phyloP scores from a whole-genome alignment of 2,888 invertebrate genomes.

The Drosophila setosimentum region DNA sequence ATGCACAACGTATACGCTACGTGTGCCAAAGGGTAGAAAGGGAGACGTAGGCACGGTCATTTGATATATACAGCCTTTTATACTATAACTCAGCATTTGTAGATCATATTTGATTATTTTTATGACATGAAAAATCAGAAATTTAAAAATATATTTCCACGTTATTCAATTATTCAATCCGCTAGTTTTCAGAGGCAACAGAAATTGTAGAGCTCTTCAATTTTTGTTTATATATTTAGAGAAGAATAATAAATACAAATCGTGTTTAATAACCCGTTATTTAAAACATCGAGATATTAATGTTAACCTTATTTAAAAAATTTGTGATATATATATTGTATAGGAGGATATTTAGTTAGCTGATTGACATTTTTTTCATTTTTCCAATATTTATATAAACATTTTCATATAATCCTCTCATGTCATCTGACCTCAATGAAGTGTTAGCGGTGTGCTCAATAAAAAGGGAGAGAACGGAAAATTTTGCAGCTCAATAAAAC shows the following conservation, averaged over 20 bases:
- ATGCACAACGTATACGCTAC: slow-evolving; percentile 58
- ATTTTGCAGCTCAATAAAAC: slow-evolving; percentile 70
- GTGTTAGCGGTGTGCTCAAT: slow-evolving; percentile 38
- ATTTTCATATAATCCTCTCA: slow-evolving; percentile 35
- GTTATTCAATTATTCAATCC: slow-evolving; percentile 45
- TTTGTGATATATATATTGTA: neutral
- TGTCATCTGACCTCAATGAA: slow-evolving; percentile 62
- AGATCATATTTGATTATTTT: slow-evolving; percentile 67
- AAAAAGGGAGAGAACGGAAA: slow-evolving; percentile 45
- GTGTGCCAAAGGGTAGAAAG: slow-evolving; percentile 18
- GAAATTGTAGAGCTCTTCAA: neutral
- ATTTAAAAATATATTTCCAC: slow-evolving; percentile 45
- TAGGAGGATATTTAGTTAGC: slow-evolving; percentile 1
- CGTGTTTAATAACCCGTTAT: neutral
- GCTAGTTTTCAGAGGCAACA: slow-evolving; percentile 2
- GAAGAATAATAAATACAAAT: neutral
- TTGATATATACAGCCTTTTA: slow-evolving; percentile 68
- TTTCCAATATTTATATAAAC: slow-evolving; percentile 10
- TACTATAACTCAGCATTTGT: slow-evolving; percentile 73
- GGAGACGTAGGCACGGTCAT: slow-evolving; percentile 22
- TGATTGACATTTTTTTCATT: neutral
- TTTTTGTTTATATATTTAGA: neutral
- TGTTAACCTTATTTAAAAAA: slow-evolving; percentile 4
- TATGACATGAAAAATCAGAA: slow-evolving; percentile 53
- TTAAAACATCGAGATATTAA: neutral